Conservation (phyloP, 53 echinoderm and acorn worm species). For the Holothuria leucospilota region DNA sequence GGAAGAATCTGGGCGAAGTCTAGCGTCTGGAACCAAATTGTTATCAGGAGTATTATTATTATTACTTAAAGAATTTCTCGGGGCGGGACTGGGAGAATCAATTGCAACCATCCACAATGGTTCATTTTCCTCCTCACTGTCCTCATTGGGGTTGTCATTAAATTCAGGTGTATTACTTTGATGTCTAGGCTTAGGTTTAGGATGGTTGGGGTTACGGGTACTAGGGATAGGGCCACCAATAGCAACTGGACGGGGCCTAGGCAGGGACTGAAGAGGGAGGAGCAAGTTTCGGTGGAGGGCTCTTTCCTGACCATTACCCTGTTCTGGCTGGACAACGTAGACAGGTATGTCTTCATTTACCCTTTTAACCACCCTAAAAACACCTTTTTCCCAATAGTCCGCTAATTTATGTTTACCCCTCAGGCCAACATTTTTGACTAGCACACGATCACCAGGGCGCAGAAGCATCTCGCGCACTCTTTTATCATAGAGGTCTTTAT, state of each 20-base stretch:
- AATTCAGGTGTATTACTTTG: background rate
- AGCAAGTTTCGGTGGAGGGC: constrained; percentile 14
- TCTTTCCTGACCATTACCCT: background rate
- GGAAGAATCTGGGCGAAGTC: too few species aligned
- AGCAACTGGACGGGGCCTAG: background rate
- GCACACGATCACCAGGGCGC: constrained; percentile 42
- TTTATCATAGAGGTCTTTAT: constrained; percentile 35
- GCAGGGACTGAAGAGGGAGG: constrained; percentile 37
- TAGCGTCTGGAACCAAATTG: too few species aligned
- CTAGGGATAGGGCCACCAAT: background rate
- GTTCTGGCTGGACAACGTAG: constrained; percentile 25
- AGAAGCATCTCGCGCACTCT: constrained; percentile 15
- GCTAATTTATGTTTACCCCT: constrained; percentile 41
- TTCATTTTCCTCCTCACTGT: background rate
- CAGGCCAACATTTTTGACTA: constrained; percentile 33
- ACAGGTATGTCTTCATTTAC: constrained; percentile 29
- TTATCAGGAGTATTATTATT: too few species aligned
- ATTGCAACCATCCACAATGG: background rate
- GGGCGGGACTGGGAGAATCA: background rate
- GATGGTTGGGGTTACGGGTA: background rate
- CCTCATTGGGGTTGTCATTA: background rate
- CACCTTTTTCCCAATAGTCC: constrained; percentile 19
- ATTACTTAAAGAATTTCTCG: too few species aligned
- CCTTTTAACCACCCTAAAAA: constrained; percentile 14
- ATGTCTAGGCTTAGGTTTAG: background rate